Conservation (phyloP, 2,797 vertebrate genomes). For the Mus minutoides region DNA sequence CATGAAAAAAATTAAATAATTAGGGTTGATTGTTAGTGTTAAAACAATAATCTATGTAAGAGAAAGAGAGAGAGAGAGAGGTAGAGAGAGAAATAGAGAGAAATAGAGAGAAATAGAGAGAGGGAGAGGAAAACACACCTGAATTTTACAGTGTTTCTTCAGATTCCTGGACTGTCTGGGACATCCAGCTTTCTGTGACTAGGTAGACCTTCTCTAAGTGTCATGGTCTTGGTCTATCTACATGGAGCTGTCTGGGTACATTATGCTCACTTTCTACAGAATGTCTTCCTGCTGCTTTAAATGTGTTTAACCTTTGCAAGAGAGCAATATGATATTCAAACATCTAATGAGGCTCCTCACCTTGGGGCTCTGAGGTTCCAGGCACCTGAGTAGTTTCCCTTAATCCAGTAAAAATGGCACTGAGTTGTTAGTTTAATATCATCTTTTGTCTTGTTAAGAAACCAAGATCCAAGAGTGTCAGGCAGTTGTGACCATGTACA, state of each 20-base stretch:
- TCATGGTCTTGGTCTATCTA: neutral
- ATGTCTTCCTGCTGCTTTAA: conserved; percentile 1
- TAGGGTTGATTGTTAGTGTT: neutral
- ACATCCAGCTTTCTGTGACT: neutral
- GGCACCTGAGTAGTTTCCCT: conserved; percentile 28
- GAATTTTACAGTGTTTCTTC: neutral
- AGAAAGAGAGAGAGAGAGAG: no score
- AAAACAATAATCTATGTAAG: neutral
- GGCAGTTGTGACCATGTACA: neutral
- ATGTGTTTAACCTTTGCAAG: conserved; percentile 61
- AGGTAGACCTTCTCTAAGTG: fast-evolving
- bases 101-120: no score
- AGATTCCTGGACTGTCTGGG: neutral
- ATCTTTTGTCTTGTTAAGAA: conserved; percentile 51
- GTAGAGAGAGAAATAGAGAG: no score
- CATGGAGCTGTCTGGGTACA: neutral
- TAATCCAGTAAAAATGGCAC: conserved; percentile 31
- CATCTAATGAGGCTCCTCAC: conserved; percentile 42
- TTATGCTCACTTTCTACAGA: neutral
- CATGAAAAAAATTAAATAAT: neutral
- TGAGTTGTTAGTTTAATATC: neutral
- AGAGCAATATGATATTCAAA: conserved; percentile 49
- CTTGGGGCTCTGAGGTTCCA: conserved; percentile 49
- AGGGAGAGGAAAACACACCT: neutral
- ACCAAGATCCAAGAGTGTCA: neutral